A percentile compares a stretch with the other conserved stretches of the same genome.
Conservation (phyloP, 2,113 vertebrate genomes). For the Tenrec ecaudatus region DNA sequence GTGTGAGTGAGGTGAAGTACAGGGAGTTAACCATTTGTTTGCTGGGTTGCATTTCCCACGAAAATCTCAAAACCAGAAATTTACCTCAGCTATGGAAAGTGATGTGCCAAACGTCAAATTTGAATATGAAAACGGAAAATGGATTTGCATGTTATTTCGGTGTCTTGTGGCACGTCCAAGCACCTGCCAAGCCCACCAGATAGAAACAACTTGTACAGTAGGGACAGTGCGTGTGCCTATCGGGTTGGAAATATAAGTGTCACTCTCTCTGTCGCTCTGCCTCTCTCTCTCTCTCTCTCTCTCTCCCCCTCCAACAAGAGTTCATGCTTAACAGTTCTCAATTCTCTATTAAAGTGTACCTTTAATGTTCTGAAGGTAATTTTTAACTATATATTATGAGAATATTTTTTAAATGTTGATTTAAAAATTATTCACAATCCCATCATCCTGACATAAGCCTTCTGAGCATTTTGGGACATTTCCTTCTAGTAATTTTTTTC, state of each 20-base stretch:
- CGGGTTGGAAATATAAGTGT: conserved; percentile 64
- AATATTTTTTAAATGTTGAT: neutral
- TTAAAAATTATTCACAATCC: neutral
- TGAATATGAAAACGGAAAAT: conserved; percentile 88
- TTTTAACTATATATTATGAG: neutral
- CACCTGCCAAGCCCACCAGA: conserved; percentile 86
- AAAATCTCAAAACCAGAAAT: conserved; percentile 85
- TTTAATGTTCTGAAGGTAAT: neutral
- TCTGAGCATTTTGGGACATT: neutral
- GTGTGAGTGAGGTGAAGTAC: conserved; percentile 78
- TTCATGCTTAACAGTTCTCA: neutral
- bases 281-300: neutral
- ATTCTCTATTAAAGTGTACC: neutral
- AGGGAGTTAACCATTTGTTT: conserved; percentile 88
- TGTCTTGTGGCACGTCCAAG: conserved; percentile 85
- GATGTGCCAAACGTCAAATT: conserved; percentile 86
- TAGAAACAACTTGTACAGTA: conserved; percentile 85
- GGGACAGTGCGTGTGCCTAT: conserved; percentile 79
- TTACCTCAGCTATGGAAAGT: conserved; percentile 87
- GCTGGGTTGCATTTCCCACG: conserved; percentile 86
- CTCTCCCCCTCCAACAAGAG: neutral
- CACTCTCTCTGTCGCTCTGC: neutral
- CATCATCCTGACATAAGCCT: neutral
- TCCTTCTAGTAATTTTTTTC: conserved; percentile 26
- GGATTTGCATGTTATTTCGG: conserved; percentile 86